Evolutionary conservation across 2,888 invertebrate species (phyloP).

Genomic region (Exocentrus adspersus): DNA sequence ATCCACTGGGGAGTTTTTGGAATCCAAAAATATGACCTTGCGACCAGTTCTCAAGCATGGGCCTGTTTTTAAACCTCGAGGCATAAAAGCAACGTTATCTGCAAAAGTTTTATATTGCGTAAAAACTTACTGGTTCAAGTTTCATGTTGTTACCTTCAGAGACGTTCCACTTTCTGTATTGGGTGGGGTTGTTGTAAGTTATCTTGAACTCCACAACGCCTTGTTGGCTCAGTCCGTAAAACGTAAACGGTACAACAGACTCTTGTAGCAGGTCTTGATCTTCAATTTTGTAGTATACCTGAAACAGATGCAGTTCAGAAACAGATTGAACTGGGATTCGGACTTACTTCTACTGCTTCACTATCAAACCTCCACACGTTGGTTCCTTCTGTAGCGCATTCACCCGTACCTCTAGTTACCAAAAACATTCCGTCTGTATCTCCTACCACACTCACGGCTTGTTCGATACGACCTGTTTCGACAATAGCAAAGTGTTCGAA

Average conservation of each 20-base stretch:
- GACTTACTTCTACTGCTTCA: slow-evolving; percentile 55
- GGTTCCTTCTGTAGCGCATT: slow-evolving; percentile 56
- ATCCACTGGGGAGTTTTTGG: slow-evolving; percentile 40
- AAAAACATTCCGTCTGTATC: slow-evolving; percentile 59
- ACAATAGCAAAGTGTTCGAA: slow-evolving; percentile 55
- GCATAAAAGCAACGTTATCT: slow-evolving; percentile 57
- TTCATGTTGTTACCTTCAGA: too few relatives aligned
- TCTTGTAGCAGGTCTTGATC: slow-evolving; percentile 55
- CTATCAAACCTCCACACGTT: slow-evolving; percentile 63
- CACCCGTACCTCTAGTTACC: slow-evolving; percentile 53
- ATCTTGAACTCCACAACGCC: slow-evolving; percentile 53
- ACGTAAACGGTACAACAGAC: slow-evolving; percentile 55
- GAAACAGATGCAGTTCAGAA: too few relatives aligned
- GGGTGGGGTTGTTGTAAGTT: slow-evolving; percentile 34
- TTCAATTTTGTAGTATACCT: slow-evolving; percentile 52
- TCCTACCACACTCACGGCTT: slow-evolving; percentile 60
- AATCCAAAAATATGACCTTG: slow-evolving; percentile 52
- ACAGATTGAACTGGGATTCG: not conserved
- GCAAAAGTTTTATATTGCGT: slow-evolving; percentile 16
- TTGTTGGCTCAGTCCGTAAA: slow-evolving; percentile 55
- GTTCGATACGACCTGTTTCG: slow-evolving; percentile 64
- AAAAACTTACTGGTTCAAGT: too few relatives aligned
- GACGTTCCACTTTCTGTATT: slow-evolving; percentile 54
- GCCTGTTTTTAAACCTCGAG: slow-evolving; percentile 56
- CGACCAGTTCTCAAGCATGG: slow-evolving; percentile 59